Base-by-base conservation (phyloP, 2,888 invertebrate genomes). In the Drosophila falleni region DNA sequence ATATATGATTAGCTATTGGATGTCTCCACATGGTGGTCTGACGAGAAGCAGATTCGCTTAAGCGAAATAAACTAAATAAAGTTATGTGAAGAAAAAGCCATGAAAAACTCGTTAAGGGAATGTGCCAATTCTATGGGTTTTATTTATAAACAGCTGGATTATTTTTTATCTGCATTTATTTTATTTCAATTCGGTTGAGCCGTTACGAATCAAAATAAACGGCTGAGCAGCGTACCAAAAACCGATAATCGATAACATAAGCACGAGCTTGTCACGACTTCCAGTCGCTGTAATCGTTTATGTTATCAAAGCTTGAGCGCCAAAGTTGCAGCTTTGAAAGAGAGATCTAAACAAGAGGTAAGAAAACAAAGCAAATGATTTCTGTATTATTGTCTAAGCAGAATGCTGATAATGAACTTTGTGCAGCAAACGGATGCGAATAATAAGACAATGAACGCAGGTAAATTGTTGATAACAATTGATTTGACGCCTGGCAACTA, bases 11-110 rank as follows among this genome's bases (percentile, higher is more conserved):
- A 77, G 71, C 59, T 59, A 67, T 64, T 71, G 51, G 33, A 56
- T 55, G 68, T 66, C 65, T 51, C 59, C 75, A 65, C 75, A 47
- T 74, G 64, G 56, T 78, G 74, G 69, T 55, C 16, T 10, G 46
- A 50, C 33, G 49, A 47, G 19, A 51, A 49, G 31, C 35, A n/a
- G 33, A 42, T 64, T 64, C 64, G 78, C 44, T 49, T 11, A 35
- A 60, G 62, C 80, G 66, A 71, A 56, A 8, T 33, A 51, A 66
- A 71, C 33, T 16, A 50, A 51, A 54, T 74, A 76, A 78, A 76
- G 64, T 74, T 61, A 44, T 74, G 58, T 55, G 54, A 66, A 47
- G 54, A 66, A 31, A 31, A 47, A 47, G 37, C 15, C 31, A 31
- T 49, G 0, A 47, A 47, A 46, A 35, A 26, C 15, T 63, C 29